Percentiles rank a stretch among this genome's conserved stretches.
These are phyloP conservation scores for Crotalus viridis DNA, from an alignment of 2,113 vertebrate species.

Conservation along the genomic window DNA sequence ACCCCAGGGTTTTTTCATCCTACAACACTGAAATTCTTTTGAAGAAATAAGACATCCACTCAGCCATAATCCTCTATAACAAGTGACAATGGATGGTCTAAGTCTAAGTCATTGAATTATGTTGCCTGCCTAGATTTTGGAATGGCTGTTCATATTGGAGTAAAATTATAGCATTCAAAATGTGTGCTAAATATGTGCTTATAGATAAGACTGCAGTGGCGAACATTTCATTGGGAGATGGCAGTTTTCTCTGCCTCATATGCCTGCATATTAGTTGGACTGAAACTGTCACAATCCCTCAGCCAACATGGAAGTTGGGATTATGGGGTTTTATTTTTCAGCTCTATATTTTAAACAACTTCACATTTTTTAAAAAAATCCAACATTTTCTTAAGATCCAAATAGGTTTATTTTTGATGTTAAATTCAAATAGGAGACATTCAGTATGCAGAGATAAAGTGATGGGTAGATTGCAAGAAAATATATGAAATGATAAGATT, in stretches of 20 bases:
- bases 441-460: not conserved
- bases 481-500: not conserved
- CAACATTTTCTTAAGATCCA: not conserved
- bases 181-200: not conserved
- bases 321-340: not conserved
- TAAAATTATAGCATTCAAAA: not conserved
- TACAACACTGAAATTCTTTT: not conserved
- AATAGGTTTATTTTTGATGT: not conserved
- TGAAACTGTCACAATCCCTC: not conserved
- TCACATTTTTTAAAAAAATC: not conserved
- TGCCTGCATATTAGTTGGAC: not conserved
- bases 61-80: not conserved
- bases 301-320: not conserved
- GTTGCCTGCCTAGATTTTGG: not conserved
- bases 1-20: not conserved
- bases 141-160: not conserved
- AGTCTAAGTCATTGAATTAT: not conserved
- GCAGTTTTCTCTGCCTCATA: not conserved
- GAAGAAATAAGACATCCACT: not conserved
- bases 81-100: not conserved
- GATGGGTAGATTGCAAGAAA: not conserved
- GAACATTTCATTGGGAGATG: not conserved
- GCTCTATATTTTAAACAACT: not conserved
- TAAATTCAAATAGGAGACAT: not conserved
- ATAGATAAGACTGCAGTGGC: not conserved